Evolutionary conservation across 2,888 invertebrate species (phyloP).

Genomic region (Gortyna flavago): DNA sequence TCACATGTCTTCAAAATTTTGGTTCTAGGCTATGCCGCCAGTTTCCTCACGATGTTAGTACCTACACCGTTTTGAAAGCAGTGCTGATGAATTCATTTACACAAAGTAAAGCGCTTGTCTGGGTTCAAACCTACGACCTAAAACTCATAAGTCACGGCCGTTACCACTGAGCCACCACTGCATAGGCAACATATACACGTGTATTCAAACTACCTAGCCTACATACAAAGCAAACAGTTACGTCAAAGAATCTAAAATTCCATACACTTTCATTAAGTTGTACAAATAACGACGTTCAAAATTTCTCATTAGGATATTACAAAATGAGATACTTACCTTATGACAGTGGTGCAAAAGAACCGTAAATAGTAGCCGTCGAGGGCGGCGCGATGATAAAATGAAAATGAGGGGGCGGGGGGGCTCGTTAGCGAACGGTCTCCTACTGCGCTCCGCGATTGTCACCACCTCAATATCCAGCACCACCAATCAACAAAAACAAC

Average conservation of each 20-base stretch:
- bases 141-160: neutral
- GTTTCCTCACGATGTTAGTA: neutral
- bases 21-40: neutral
- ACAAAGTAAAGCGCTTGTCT: neutral
- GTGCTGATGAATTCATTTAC: neutral
- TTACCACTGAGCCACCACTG: neutral
- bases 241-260: conserved; percentile 21
- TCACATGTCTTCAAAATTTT: neutral
- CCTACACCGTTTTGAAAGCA: neutral
- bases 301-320: conserved; percentile 77
- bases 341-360: conserved; percentile 78
- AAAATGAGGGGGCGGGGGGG: conserved; percentile 83
- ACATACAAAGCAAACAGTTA: conserved; percentile 16
- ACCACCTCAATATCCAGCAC: conserved; percentile 81
- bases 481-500: conserved; percentile 68
- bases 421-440: conserved; percentile 85
- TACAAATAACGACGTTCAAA: conserved; percentile 62
- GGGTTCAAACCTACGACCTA: neutral
- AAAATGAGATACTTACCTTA: conserved; percentile 77
- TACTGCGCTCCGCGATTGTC: conserved; percentile 84
- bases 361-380: conserved; percentile 78
- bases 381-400: conserved; percentile 83
- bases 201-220: neutral
- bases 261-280: conserved; percentile 37
- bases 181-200: neutral